phyloP scores from a whole-genome alignment of 2,797 vertebrate genomes.

The Zalophus californianus region DNA sequence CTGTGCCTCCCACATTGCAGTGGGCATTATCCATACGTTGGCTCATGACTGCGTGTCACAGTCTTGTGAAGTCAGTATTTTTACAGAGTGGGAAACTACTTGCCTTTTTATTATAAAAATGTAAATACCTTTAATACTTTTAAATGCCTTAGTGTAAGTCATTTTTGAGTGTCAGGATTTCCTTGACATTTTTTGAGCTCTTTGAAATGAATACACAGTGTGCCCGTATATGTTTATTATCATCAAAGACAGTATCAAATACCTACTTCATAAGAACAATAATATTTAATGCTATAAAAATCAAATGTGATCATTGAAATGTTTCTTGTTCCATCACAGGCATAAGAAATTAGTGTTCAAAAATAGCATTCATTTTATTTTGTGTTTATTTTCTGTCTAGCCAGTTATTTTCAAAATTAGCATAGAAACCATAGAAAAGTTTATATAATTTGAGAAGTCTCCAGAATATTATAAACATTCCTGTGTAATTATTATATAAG shows the following conservation, averaged over 20 bases:
- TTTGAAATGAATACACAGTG: conserved; percentile 41
- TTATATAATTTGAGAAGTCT: conserved; percentile 9
- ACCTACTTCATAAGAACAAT: conserved; percentile 18
- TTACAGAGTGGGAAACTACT: conserved; percentile 58
- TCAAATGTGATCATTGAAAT: conserved; percentile 53
- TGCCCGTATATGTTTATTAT: conserved; percentile 15
- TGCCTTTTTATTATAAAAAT: conserved; percentile 43
- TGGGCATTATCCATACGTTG: background rate
- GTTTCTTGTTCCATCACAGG: conserved; percentile 24
- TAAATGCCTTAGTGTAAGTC: background rate
- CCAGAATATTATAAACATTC: conserved; percentile 46
- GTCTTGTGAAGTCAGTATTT: background rate
- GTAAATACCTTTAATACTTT: conserved; percentile 28
- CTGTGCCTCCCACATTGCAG: background rate
- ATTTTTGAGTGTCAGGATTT: conserved; percentile 44
- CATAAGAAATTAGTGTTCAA: conserved; percentile 41
- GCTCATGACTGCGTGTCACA: background rate
- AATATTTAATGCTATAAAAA: conserved; percentile 56
- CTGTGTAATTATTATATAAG: background rate
- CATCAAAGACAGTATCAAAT: conserved; percentile 45
- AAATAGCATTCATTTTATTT: conserved; percentile 40
- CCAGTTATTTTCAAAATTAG: conserved; percentile 54
- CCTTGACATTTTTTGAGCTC: conserved; percentile 50
- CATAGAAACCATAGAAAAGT: background rate
- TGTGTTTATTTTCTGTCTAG: conserved; percentile 38